Evolutionary conservation across 2,797 vertebrate genomes (phyloP).

Genomic region (Hippopotamyrus pictus): DNA sequence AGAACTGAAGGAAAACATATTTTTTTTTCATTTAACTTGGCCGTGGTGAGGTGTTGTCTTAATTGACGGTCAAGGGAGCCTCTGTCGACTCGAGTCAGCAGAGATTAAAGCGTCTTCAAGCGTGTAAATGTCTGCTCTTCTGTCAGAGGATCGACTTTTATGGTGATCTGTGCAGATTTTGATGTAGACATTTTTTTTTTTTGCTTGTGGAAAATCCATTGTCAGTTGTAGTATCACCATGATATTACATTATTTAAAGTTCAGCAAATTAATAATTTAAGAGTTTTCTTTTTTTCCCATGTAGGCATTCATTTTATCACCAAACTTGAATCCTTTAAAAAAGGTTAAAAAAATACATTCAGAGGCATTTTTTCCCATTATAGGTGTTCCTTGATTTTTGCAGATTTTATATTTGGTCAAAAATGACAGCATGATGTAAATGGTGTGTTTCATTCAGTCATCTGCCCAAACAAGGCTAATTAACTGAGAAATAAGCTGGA

Average conservation of each 20-base stretch:
- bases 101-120: neutral
- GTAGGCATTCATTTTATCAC: neutral
- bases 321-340: neutral
- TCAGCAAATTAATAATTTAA: neutral
- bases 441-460: neutral
- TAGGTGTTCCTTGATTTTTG: neutral
- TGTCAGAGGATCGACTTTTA: neutral
- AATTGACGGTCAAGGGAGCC: constrained; percentile 25
- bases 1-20: constrained; percentile 4
- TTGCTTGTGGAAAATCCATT: neutral
- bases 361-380: neutral
- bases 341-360: neutral
- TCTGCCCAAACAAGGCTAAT: neutral
- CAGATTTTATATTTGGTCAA: neutral
- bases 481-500: constrained; percentile 14
- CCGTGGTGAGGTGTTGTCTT: constrained; percentile 27
- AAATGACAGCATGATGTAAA: neutral
- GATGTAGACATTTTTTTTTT: neutral
- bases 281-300: neutral
- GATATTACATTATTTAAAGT: neutral
- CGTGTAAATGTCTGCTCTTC: neutral
- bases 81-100: constrained; percentile 17
- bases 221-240: neutral
- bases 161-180: neutral
- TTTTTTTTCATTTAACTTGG: neutral